Percentiles rank a stretch among this genome's conserved stretches.
Evolutionary conservation across 2,797 vertebrate genomes (phyloP).

Genomic region (Phrynocephalus forsythii): DNA sequence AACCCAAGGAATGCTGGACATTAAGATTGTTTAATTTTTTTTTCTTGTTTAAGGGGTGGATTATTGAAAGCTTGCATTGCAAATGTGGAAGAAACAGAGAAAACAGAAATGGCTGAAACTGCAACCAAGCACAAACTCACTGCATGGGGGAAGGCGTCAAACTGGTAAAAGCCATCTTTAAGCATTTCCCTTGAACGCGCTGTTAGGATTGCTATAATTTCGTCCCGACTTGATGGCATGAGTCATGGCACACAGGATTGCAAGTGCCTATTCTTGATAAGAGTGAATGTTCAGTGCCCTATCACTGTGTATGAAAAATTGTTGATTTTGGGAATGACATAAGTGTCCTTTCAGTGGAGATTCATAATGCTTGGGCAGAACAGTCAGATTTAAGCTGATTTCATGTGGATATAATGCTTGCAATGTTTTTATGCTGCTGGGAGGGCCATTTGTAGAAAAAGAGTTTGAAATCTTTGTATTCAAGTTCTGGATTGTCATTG

Average conservation of each 20-base stretch:
- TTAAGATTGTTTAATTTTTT: too few relatives aligned
- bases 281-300: too few relatives aligned
- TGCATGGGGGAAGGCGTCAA: too few relatives aligned
- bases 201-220: too few relatives aligned
- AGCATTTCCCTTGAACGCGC: too few relatives aligned
- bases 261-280: neutral
- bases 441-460: slow-evolving; percentile 23
- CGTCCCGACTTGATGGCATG: too few relatives aligned
- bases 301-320: accelerated
- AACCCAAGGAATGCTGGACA: neutral
- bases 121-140: neutral
- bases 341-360: neutral
- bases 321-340: neutral
- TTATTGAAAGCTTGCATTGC: neutral
- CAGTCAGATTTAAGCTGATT: slow-evolving; percentile 19
- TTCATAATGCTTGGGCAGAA: neutral
- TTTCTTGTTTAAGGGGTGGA: neutral
- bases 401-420: neutral
- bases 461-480: slow-evolving; percentile 19
- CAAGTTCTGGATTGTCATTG: neutral
- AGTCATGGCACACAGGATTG: too few relatives aligned
- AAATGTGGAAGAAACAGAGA: neutral
- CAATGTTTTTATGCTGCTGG: slow-evolving; percentile 18
- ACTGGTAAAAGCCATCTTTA: too few relatives aligned
- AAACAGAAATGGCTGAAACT: neutral